Percentiles rank a stretch among this genome's conserved stretches.
These are phyloP conservation scores for Perca fluviatilis DNA, from an alignment of 2,113 vertebrate species.

Conservation along the genomic window DNA sequence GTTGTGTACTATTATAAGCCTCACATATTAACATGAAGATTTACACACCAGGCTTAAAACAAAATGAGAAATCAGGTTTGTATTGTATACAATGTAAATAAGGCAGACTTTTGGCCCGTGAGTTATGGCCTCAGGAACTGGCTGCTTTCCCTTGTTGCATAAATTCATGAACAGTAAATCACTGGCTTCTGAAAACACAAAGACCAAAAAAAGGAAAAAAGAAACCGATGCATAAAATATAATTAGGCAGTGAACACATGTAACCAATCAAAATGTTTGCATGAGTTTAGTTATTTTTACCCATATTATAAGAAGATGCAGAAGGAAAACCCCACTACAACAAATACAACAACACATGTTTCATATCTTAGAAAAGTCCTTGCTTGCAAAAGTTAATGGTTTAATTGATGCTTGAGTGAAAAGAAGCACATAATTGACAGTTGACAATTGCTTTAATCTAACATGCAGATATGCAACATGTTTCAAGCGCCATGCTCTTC, in stretches of 20 bases:
- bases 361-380: constrained; percentile 14
- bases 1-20: constrained; percentile 30
- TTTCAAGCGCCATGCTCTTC: not conserved
- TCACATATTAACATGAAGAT: constrained; percentile 57
- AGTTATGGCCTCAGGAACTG: constrained; percentile 81
- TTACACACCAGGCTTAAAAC: constrained; percentile 69
- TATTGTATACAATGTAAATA: constrained; percentile 84
- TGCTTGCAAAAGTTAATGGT: not conserved
- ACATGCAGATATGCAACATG: constrained; percentile 18
- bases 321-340: constrained; percentile 26
- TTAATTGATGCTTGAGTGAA: constrained; percentile 15
- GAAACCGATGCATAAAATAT: constrained; percentile 79
- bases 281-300: constrained; percentile 66
- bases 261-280: constrained; percentile 76
- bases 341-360: constrained; percentile 15
- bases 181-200: constrained; percentile 70
- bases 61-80: constrained; percentile 75
- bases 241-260: constrained; percentile 80
- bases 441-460: constrained; percentile 1
- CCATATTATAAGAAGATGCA: constrained; percentile 38
- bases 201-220: constrained; percentile 65
- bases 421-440: constrained; percentile 12
- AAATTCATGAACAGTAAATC: constrained; percentile 86
- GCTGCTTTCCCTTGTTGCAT: constrained; percentile 79
- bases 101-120: constrained; percentile 81